A percentile compares a stretch with the other conserved stretches of the same genome.
phyloP scores from a whole-genome alignment of 2,888 invertebrate species.

The Boloria selene region DNA sequence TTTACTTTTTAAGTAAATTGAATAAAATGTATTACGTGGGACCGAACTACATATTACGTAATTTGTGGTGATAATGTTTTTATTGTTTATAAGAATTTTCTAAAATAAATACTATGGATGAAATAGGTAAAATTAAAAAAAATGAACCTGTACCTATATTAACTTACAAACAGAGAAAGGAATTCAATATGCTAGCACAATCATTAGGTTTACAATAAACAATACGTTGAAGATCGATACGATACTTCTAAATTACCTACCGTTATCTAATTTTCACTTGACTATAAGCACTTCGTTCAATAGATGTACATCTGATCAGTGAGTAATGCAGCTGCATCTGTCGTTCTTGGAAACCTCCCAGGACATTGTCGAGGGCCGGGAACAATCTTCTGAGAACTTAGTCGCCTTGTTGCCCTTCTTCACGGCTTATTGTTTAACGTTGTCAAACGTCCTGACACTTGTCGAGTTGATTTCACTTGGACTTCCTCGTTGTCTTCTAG shows the following conservation, averaged over 20 bases:
- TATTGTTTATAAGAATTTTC: constrained; percentile 1
- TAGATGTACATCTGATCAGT: constrained; percentile 43
- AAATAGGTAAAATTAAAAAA: too few species aligned
- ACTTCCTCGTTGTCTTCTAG: constrained; percentile 39
- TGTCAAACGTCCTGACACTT: constrained; percentile 38
- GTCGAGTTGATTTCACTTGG: constrained; percentile 27
- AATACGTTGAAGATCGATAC: too few species aligned
- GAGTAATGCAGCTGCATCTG: constrained; percentile 48
- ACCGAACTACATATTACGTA: too few species aligned
- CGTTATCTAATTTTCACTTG: neutral
- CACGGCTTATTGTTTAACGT: constrained; percentile 53
- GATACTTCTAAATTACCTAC: too few species aligned
- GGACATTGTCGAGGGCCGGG: constrained; percentile 58
- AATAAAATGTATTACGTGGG: too few species aligned
- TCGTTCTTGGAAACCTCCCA: constrained; percentile 63
- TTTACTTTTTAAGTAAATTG: too few species aligned
- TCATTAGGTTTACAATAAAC: too few species aligned
- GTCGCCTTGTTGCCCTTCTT: constrained; percentile 54
- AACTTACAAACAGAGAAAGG: too few species aligned
- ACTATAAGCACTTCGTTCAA: constrained; percentile 24
- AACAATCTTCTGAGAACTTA: constrained; percentile 60
- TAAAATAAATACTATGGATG: neutral
- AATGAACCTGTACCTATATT: too few species aligned
- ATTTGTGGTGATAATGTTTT: neutral
- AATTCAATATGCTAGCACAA: too few species aligned